Evolutionary conservation across 2,113 vertebrate species (phyloP), one percentile per base, ranked within the genome.

Genomic region (Hymenochirus boettgeri): DNA sequence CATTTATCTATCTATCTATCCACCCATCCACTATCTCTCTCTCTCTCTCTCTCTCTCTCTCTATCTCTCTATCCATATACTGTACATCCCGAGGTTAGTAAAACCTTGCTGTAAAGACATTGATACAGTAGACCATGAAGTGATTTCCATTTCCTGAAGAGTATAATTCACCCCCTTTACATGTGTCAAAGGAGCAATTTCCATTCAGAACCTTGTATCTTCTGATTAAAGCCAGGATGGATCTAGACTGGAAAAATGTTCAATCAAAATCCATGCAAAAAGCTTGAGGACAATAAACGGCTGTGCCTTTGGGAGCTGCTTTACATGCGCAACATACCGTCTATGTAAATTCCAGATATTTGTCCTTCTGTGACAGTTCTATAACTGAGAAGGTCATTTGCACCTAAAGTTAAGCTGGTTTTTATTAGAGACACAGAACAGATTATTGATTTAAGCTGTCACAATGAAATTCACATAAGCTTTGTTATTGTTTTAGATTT

Each of bases 401-500:
- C 39, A 17, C 62, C 56, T 48, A 65, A 57, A 65, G 53, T 65
- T 65, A 65, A 57, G 53, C 54, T 11, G 45, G 31, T 57, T 56
- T 57, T 57, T 65, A 65, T 65, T 57, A 57, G 62, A 19, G 15
- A 39, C 39, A 10, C 26, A 13, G 19, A 35, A 65, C 57, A 48
- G 62, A 57, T 65, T 65, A 65, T 65, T 57, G 62, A 65, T 57
- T 65, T 56, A 33, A 19, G n/a, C 62, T 48, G 42, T 48, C 29
- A 17, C 42, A 17, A 12, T 18, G 25, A 8, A 29, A 39, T 52
- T 13, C 52, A 55, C 39, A 31, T 23, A 47, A 19, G 23, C 26
- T 56, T 23, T 31, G 23, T 23, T 47, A 47, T 56, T 46, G 5
- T 46, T 17, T 24, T 54, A 11, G 29, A 26, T 22, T 55, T 65